phyloP scores from a whole-genome alignment of 2,888 invertebrate species.

The Azorinus chamasolen region DNA sequence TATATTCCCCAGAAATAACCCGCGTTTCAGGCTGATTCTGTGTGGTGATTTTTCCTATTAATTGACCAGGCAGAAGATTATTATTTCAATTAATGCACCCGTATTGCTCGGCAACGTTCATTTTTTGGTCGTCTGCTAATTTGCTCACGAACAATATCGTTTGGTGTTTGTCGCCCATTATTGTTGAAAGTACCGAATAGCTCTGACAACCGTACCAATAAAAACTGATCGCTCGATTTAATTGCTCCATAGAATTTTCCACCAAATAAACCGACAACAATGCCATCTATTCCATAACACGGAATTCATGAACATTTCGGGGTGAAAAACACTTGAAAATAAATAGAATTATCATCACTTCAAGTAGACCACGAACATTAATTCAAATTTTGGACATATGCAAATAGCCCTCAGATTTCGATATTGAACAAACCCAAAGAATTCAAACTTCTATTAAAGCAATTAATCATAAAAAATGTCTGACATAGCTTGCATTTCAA shows the following conservation, averaged over 20 bases:
- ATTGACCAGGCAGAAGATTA: constrained; percentile 65
- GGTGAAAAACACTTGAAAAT: constrained; percentile 28
- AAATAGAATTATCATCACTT: constrained; percentile 16
- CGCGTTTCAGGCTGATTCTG: constrained; percentile 50
- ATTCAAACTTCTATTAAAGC: not conserved
- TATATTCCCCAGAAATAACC: constrained; percentile 64
- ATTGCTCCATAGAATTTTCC: constrained; percentile 15
- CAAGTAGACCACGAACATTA: too few relatives aligned
- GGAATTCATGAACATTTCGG: constrained; percentile 2
- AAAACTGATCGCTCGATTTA: constrained; percentile 50
- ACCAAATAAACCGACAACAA: constrained; percentile 2
- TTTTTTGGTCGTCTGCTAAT: constrained; percentile 13
- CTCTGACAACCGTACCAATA: constrained; percentile 48
- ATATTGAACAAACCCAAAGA: not conserved
- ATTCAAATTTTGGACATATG: too few relatives aligned
- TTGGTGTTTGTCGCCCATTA: constrained; percentile 19
- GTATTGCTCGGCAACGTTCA: constrained; percentile 60
- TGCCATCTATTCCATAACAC: constrained; percentile 1
- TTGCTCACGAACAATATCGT: constrained; percentile 41
- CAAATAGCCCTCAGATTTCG: too few relatives aligned
- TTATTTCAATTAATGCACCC: constrained; percentile 65
- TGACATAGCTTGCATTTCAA: not conserved
- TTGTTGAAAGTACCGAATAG: constrained; percentile 39
- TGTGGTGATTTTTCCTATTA: constrained; percentile 53
- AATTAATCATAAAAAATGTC: constrained; percentile 5